Evolutionary conservation across 92 coral and sea anemone genomes (phyloP), one percentile per base, ranked within the genome.

Genomic region (Pocillopora meandrina): DNA sequence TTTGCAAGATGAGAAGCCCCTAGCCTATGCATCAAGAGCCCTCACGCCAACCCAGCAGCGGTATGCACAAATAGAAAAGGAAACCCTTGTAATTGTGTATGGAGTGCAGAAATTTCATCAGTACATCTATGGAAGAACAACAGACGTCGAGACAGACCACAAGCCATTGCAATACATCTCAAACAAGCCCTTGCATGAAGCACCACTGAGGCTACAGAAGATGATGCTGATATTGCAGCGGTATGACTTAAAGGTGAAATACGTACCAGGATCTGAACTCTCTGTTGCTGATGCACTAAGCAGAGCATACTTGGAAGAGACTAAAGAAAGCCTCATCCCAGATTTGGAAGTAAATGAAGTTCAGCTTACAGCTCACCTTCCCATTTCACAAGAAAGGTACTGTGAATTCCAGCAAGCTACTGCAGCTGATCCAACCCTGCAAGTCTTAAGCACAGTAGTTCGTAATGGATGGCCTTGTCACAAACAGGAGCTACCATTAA

Each of bases 1-100:
- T 55, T 80, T 90, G 3, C 83, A 80, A 81, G 90, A 87, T 62
- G 87, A 31, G 17, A 86, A 90, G 76, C 88, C 85, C 55, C 61
- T 86, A 20, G 84, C 93, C 0, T 90, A 87, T 87, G 85, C 89
- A 62, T 82, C 90, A 66, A 72, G 85, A 83, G 91, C 93, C 61
- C 81, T 85, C 35, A 86, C 92, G 13, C 56, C 75, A 49, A 71
- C 87, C 2, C 84, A 90, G 62, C 56, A 81, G 56, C 77, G 65
- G 20, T 90, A 71, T 69, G 87, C 72, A 0, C 85, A 86, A 62
- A 90, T 86, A 20, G 93, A 86, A 75, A 86, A 76, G 55, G 86
- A 85, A 35, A 64, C 70, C 35, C 67, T 74, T 1, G 91, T 88
- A 19, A 75, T 82, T n/a, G 75, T 82, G 36, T 81, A 76, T 42